Conservation (phyloP, 2,888 invertebrate genomes). For the Girardia tigrina region DNA sequence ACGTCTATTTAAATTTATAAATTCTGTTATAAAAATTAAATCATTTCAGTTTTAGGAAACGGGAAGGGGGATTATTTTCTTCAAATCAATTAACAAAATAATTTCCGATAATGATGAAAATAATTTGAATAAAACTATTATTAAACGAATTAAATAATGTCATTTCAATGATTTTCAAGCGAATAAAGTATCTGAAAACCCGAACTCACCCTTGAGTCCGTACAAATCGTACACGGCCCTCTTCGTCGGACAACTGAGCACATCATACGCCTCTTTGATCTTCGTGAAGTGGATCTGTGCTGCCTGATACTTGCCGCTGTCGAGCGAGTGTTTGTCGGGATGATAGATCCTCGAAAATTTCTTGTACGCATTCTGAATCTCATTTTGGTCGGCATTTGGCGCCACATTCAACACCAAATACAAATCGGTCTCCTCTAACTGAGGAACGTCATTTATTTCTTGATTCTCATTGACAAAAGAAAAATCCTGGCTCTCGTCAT, state of each 20-base stretch:
- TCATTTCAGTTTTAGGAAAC: no score
- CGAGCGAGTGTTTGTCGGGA: conserved; percentile 28
- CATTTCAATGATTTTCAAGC: no score
- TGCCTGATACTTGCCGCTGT: neutral
- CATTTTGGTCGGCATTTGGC: neutral
- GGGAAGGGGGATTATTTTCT: no score
- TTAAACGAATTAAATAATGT: no score
- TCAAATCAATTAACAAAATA: no score
- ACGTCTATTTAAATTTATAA: no score
- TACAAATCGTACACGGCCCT: neutral
- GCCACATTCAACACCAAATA: neutral
- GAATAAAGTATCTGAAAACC: no score
- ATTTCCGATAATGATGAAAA: no score
- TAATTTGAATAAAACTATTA: no score
- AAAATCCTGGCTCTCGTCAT: neutral
- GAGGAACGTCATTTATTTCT: neutral
- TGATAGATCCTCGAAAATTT: conserved; percentile 26
- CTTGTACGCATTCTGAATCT: conserved; percentile 26
- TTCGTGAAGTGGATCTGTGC: conserved; percentile 6
- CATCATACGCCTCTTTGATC: conserved; percentile 15
- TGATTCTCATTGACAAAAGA: neutral
- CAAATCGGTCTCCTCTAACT: neutral
- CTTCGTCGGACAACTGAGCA: neutral
- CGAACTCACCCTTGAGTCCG: conserved; percentile 20
- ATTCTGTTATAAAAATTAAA: no score